Percentiles rank a stretch among this genome's conserved stretches.
Evolutionary conservation across 2,888 invertebrate genomes (phyloP).

Genomic region (Ditula angustiorana): DNA sequence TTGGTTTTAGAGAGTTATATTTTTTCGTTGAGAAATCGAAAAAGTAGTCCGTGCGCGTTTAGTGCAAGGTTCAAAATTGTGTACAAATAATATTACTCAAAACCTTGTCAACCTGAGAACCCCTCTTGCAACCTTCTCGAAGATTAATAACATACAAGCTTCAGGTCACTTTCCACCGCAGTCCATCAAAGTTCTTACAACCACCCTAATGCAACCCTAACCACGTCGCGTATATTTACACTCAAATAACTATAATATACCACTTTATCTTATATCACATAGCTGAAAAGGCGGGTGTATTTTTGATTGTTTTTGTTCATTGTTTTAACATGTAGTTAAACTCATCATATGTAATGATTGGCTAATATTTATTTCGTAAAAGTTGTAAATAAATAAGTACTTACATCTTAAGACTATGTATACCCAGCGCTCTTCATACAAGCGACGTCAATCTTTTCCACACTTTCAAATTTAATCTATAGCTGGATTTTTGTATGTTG

Average conservation of each 20-base stretch:
- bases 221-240: slow-evolving; percentile 11
- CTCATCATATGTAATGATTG: neutral
- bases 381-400: too few species aligned
- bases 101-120: neutral
- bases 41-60: neutral
- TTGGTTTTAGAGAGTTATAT: too few species aligned
- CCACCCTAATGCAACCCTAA: slow-evolving; percentile 27
- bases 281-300: too few species aligned
- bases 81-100: neutral
- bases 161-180: slow-evolving; percentile 28
- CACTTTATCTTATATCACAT: neutral
- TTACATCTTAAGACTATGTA: too few species aligned
- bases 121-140: slow-evolving; percentile 1
- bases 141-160: slow-evolving; percentile 35
- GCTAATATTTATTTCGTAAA: neutral
- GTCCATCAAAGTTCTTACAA: slow-evolving; percentile 35
- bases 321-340: too few species aligned
- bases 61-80: neutral
- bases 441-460: too few species aligned
- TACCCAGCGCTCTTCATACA: too few species aligned
- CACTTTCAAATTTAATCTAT: too few species aligned
- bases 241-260: neutral
- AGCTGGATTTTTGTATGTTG: too few species aligned
- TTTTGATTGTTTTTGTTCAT: too few species aligned
- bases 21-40: too few species aligned